These are phyloP conservation scores for Eupeodes corollae DNA, from an alignment of 1,140 invertebrate species.

Conservation along the genomic window DNA sequence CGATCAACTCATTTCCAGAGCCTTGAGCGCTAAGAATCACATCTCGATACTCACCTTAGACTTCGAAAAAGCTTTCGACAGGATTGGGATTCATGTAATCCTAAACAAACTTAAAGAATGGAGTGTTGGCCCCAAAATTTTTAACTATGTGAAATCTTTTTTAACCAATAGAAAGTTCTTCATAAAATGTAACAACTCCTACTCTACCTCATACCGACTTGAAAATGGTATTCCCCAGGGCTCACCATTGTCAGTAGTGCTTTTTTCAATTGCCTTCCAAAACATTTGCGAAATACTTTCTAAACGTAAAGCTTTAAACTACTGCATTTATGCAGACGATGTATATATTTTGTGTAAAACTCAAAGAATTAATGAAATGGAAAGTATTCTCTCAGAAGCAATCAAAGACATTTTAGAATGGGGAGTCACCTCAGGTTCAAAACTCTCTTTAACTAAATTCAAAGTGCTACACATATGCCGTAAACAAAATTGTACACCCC, in stretches of 20 bases:
- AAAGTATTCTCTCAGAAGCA: too few relatives aligned
- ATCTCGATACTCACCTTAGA: not conserved
- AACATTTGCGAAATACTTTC: conserved; percentile 1
- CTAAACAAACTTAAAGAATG: not conserved
- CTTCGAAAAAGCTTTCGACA: conserved; percentile 2
- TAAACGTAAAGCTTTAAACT: conserved; percentile 2
- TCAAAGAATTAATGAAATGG: too few relatives aligned
- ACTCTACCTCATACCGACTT: not conserved
- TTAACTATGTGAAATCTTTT: conserved; percentile 1
- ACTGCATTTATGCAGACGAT: conserved; percentile 9
- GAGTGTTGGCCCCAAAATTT: conserved; percentile 1
- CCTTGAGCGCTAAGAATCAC: not conserved
- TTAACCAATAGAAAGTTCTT: not conserved
- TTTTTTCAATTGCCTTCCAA: conserved; percentile 10
- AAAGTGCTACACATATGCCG: too few relatives aligned
- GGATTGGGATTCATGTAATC: not conserved
- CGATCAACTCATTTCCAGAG: not conserved
- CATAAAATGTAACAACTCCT: not conserved
- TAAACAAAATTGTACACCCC: too few relatives aligned
- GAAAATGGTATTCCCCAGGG: conserved; percentile 9
- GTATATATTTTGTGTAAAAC: too few relatives aligned
- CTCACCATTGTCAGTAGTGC: conserved; percentile 7
- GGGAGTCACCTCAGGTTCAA: too few relatives aligned
- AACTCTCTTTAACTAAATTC: too few relatives aligned
- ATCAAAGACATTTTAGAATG: too few relatives aligned